A percentile compares a stretch with the other conserved stretches of the same genome.
Conservation (phyloP, 2,113 vertebrate species). For the Campylomormyrus numenius region DNA sequence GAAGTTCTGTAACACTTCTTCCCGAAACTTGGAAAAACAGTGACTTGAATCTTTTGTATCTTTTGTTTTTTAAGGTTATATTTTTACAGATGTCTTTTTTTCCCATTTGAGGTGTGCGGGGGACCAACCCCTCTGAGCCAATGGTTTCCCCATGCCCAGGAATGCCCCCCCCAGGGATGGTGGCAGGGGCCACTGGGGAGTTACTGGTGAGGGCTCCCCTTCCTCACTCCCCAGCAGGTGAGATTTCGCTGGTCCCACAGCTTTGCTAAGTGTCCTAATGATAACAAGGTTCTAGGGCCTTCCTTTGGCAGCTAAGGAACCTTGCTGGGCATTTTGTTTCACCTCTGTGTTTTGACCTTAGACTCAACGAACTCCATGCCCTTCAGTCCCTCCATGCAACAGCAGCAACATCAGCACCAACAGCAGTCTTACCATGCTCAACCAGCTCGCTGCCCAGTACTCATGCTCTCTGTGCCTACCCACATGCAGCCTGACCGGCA, state of each 20-base stretch:
- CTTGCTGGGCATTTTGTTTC: background rate
- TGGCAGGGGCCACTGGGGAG: background rate
- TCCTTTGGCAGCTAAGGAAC: background rate
- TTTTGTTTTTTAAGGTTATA: background rate
- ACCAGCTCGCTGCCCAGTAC: background rate
- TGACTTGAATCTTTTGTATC: background rate
- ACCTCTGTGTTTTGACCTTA: background rate
- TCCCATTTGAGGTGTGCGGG: constrained; percentile 48
- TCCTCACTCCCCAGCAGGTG: background rate
- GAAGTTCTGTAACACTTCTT: background rate
- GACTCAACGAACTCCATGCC: background rate
- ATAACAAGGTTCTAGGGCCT: background rate
- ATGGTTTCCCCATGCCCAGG: background rate
- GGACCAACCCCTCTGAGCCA: background rate
- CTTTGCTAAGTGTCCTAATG: background rate
- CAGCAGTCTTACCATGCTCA: background rate
- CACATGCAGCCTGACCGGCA: background rate
- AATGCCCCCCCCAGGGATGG: background rate
- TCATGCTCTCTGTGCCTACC: background rate
- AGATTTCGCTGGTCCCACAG: background rate
- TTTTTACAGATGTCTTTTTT: constrained; percentile 10
- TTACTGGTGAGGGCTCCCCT: background rate
- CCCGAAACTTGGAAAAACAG: background rate
- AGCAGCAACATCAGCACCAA: background rate
- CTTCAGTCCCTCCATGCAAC: background rate